Base-by-base conservation (phyloP, 1,140 invertebrate genomes). In the Sinella curviseta region DNA sequence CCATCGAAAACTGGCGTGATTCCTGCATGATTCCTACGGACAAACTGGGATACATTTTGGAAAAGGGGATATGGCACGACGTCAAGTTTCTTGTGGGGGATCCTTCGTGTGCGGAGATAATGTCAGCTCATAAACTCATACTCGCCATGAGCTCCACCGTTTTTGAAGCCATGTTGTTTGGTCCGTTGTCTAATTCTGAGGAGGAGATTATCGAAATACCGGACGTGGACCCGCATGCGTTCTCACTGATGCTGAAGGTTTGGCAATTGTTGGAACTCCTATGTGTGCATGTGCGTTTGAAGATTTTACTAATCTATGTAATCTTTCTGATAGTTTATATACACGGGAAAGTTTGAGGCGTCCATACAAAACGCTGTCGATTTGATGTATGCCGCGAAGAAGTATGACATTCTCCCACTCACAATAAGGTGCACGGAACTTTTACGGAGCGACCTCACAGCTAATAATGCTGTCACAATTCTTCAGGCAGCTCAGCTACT, bases 101-200 rank as follows among this genome's bases (percentile, higher is more conserved):
- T 20, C 65, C 65, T 16, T 33, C 65, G 4, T 8, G 12, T 14
- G 73, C 57, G 16, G 78, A 79, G 55, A 2, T 55, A 26, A 60
- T 79, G 35, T 65, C 48, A 12, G 78, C 78, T 67, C 78, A 79
- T 67, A 79, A 79, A 34, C 57, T 79, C 33, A 73, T 79, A 30
- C 57, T 79, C 30, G 74, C 54, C 4, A 73, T 76, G 73, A 76
- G 73, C 24, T 79, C 78, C 2, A 36, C 70, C 30, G 78, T 79
- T 30, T 79, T 79, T 67, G 78, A 79, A 76, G 74, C 78, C 8
- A 79, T 79, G 78, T 65, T 79, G 17, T 54, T 65, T 55, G 78
- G 78, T 20, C 70, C 73, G n/a, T 35, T 79, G 33, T 70, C 77
- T 30, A 35, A 39, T 0, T 48, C 39, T 20, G 31, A 75, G 57